Conservation (phyloP, 2,113 vertebrate species). For the Hippocampus zosterae region DNA sequence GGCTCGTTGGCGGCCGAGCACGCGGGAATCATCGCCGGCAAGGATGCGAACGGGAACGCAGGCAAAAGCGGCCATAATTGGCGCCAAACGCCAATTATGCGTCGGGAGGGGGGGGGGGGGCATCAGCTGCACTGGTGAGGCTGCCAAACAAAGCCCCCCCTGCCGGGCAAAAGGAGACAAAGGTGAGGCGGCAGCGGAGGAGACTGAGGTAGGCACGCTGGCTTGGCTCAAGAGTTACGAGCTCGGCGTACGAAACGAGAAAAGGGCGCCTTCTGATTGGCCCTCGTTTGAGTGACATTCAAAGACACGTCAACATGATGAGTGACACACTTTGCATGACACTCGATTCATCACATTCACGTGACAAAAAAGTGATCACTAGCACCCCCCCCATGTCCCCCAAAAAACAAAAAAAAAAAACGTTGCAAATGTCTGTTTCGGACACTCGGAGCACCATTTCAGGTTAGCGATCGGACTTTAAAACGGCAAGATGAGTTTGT, state of each 20-base stretch:
- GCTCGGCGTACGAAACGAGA: conserved; percentile 59
- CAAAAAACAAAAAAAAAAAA: conserved; percentile 45
- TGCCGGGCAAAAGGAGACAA: conserved; percentile 54
- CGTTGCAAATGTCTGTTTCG: conserved; percentile 35
- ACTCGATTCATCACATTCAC: conserved; percentile 24
- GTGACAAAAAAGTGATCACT: conserved; percentile 20
- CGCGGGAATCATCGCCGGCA: conserved; percentile 38
- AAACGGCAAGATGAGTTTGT: conserved; percentile 73
- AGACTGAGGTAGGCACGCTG: conserved; percentile 87
- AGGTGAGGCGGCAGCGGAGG: conserved; percentile 51
- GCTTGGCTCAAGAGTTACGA: conserved; percentile 65
- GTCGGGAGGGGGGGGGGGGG: conserved; percentile 50
- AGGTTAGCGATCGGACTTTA: conserved; percentile 50
- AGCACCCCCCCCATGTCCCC: not conserved
- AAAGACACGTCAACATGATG: conserved; percentile 35
- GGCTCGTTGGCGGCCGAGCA: not conserved
- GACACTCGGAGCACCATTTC: conserved; percentile 72
- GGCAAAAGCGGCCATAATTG: conserved; percentile 57
- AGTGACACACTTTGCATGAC: conserved; percentile 34
- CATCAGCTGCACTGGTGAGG: conserved; percentile 37
- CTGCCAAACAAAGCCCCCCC: conserved; percentile 56
- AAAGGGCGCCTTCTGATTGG: conserved; percentile 49
- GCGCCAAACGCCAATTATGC: conserved; percentile 41
- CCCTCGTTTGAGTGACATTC: conserved; percentile 36
- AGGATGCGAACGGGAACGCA: conserved; percentile 49